Percentiles rank a stretch among this genome's conserved stretches.
Conservation (phyloP, 2,797 vertebrate genomes). For the Thamnophis elegans region DNA sequence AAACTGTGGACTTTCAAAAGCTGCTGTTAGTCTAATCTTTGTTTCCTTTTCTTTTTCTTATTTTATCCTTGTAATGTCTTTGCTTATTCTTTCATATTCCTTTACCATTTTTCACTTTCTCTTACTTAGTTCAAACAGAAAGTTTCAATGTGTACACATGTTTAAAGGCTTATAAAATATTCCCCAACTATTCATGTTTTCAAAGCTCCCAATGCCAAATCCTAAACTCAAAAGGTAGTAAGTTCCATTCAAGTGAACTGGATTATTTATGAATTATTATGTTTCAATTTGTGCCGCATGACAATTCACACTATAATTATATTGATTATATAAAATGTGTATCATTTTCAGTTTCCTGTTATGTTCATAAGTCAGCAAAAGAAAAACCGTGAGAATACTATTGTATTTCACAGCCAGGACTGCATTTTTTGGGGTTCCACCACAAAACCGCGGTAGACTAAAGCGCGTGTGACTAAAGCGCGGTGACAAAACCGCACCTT, state of each 20-base stretch:
- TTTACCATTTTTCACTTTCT: too few relatives aligned
- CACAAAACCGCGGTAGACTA: too few relatives aligned
- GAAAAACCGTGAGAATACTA: background rate
- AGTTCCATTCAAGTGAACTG: background rate
- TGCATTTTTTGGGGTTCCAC: too few relatives aligned
- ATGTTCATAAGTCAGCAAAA: background rate
- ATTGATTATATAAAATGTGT: background rate
- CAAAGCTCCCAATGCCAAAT: background rate
- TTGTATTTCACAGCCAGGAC: background rate
- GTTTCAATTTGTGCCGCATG: background rate
- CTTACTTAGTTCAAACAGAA: too few relatives aligned
- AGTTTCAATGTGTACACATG: too few relatives aligned
- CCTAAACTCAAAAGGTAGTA: background rate
- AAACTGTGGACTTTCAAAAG: background rate
- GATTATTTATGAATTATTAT: background rate
- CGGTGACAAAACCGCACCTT: too few relatives aligned
- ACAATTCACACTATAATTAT: background rate
- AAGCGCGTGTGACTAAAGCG: too few relatives aligned
- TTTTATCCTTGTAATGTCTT: too few relatives aligned
- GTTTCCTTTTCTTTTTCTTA: background rate
- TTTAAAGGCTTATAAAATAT: too few relatives aligned
- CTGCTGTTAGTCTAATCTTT: background rate
- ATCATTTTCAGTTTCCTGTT: background rate
- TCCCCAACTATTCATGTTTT: background rate
- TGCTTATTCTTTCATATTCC: too few relatives aligned